Percentiles rank a stretch among this genome's conserved stretches.
Evolutionary conservation across 1,140 invertebrate genomes (phyloP).

Genomic region (Caenorhabditis remanei): DNA sequence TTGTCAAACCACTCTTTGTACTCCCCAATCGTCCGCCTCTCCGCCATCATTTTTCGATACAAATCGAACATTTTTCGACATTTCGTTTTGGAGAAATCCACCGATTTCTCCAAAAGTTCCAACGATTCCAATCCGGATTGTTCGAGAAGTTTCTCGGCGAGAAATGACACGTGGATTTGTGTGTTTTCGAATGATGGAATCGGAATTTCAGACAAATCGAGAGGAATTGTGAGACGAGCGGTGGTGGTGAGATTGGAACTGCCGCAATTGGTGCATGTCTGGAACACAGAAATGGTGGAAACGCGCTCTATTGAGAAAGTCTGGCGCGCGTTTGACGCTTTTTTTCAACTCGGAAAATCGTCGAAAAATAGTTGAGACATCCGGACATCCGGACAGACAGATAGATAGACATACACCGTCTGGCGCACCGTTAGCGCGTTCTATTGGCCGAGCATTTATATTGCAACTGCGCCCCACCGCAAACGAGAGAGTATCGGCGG

Average conservation of each 20-base stretch:
- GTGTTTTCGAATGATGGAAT: not conserved
- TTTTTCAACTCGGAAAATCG: no score
- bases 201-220: not conserved
- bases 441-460: no score
- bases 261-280: not conserved
- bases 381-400: no score
- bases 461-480: no score
- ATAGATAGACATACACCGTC: no score
- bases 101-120: not conserved
- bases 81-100: not conserved
- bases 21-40: not conserved
- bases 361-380: no score
- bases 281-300: not conserved
- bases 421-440: no score
- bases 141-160: not conserved
- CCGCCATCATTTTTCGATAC: not conserved
- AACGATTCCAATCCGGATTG: not conserved
- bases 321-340: no score
- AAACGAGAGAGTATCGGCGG: no score
- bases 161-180: conserved; percentile 39
- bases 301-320: not conserved
- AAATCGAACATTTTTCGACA: conserved; percentile 15
- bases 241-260: not conserved
- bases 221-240: not conserved
- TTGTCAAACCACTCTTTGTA: conserved; percentile 16